phyloP scores from a whole-genome alignment of 2,797 vertebrate genomes.

The Acestrorhynchus altus region DNA sequence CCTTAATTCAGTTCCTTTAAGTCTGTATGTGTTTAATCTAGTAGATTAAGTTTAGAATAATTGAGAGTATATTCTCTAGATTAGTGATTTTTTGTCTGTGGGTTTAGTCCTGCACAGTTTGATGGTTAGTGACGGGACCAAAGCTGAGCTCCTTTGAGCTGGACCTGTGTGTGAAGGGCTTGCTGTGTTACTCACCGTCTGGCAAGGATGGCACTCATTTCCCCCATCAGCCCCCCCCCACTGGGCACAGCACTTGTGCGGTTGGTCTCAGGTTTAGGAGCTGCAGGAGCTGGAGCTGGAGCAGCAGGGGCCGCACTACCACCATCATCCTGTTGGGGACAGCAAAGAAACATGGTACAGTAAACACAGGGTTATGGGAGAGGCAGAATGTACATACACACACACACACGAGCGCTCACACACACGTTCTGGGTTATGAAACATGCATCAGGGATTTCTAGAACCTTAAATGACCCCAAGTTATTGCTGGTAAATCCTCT shows the following conservation, averaged over 20 bases:
- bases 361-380: neutral
- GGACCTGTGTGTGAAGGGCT: neutral
- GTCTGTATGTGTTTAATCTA: too few relatives aligned
- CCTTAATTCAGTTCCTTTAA: too few relatives aligned
- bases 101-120: too few relatives aligned
- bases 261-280: constrained; percentile 74
- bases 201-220: constrained; percentile 93
- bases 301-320: constrained; percentile 33
- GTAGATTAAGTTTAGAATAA: too few relatives aligned
- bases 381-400: neutral
- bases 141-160: too few relatives aligned
- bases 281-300: constrained; percentile 43
- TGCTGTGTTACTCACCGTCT: constrained; percentile 78
- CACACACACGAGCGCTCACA: neutral
- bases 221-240: constrained; percentile 87
- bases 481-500: too few relatives aligned
- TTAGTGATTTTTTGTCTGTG: too few relatives aligned
- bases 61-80: too few relatives aligned
- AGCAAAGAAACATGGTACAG: constrained; percentile 41
- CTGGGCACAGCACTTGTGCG: constrained; percentile 72
- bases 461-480: too few relatives aligned
- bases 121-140: too few relatives aligned
- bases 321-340: constrained; percentile 71
- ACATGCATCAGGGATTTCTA: too few relatives aligned
- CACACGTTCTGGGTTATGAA: too few relatives aligned